Conservation (phyloP, 1,140 invertebrate species). For the Eciton burchellii region DNA sequence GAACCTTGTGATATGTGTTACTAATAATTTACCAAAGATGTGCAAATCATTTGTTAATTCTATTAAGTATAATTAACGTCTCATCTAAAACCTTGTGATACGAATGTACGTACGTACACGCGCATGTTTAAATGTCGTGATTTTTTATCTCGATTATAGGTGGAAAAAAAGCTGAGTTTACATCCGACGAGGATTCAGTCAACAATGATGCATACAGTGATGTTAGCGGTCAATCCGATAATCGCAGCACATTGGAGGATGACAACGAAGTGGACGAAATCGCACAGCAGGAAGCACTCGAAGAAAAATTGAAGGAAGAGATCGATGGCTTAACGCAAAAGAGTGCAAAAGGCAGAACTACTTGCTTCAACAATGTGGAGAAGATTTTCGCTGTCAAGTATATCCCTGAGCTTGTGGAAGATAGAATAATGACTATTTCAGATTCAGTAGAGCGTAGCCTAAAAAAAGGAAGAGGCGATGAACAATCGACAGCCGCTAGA, state of each 20-base stretch:
- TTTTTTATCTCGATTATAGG: slow-evolving; percentile 4
- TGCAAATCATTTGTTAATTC: slow-evolving; percentile 5
- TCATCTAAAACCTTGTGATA: neutral
- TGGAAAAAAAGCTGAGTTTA: slow-evolving; percentile 80
- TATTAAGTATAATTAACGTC: slow-evolving; percentile 7
- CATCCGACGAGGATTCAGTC: slow-evolving; percentile 90
- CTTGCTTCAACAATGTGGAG: slow-evolving; percentile 90
- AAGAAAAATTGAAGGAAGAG: slow-evolving; percentile 94
- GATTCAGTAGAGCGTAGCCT: slow-evolving; percentile 93
- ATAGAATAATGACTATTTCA: slow-evolving; percentile 91
- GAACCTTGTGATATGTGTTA: too few relatives aligned
- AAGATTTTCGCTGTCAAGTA: slow-evolving; percentile 93
- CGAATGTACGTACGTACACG: too few relatives aligned
- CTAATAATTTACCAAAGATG: neutral
- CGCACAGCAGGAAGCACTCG: slow-evolving; percentile 91
- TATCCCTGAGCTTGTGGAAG: slow-evolving; percentile 91
- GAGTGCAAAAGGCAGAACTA: slow-evolving; percentile 92
- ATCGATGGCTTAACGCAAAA: slow-evolving; percentile 95
- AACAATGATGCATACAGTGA: slow-evolving; percentile 90
- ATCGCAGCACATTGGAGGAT: slow-evolving; percentile 88
- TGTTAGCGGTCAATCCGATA: slow-evolving; percentile 89
- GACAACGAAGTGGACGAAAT: slow-evolving; percentile 87
- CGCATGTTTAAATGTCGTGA: neutral
- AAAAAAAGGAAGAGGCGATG: slow-evolving; percentile 92
- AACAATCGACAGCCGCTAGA: slow-evolving; percentile 92